Percentiles rank a stretch among this genome's conserved stretches.
phyloP scores from a whole-genome alignment of 2,113 vertebrate genomes.

The Cynopterus brachyotis region DNA sequence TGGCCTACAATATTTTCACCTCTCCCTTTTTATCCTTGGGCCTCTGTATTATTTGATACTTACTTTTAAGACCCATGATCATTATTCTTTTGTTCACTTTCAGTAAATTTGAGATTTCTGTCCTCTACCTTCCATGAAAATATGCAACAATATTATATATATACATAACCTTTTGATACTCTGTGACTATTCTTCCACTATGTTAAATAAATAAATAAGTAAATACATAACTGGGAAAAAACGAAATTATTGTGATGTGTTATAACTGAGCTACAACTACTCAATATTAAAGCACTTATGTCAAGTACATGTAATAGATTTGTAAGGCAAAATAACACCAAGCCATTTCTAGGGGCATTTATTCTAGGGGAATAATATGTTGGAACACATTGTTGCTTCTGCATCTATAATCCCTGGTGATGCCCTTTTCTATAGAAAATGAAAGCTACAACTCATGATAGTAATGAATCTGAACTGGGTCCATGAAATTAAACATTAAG shows the following conservation, averaged over 20 bases:
- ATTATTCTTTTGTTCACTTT: not conserved
- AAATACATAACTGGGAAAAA: not conserved
- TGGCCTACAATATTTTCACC: not conserved
- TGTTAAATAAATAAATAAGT: not conserved
- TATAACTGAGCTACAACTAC: not conserved
- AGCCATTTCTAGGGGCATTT: slow-evolving; percentile 23
- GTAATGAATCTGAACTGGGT: not conserved
- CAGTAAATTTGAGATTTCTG: not conserved
- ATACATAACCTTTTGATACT: not conserved
- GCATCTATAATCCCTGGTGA: not conserved
- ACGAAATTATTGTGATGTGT: not conserved
- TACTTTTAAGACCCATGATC: not conserved
- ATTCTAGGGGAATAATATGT: not conserved
- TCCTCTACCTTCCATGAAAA: not conserved
- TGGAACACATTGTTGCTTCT: not conserved
- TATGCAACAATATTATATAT: not conserved
- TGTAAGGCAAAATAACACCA: not conserved
- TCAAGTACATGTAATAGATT: not conserved
- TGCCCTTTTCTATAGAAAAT: not conserved
- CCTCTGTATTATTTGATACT: not conserved
- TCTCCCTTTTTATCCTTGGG: not conserved
- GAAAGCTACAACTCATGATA: not conserved
- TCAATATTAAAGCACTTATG: not conserved
- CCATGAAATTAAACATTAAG: not conserved
- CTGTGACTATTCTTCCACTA: not conserved